These are phyloP conservation scores for Baronia brevicornis DNA, from an alignment of 2,888 invertebrate species.

Conservation along the genomic window DNA sequence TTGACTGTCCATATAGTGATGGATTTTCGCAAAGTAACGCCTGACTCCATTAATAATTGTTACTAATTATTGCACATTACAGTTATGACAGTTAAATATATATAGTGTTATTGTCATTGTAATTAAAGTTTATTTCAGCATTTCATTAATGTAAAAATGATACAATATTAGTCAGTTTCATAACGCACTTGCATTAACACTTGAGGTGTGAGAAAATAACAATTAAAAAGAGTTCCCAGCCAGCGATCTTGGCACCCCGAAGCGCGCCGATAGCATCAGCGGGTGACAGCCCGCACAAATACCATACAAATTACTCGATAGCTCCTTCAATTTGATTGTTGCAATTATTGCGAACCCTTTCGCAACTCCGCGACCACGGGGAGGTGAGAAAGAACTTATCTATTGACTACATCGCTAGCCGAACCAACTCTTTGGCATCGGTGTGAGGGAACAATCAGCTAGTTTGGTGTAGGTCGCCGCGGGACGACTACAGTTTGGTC, in stretches of 20 bases:
- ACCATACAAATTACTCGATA: constrained; percentile 73
- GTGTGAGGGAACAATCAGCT: constrained; percentile 59
- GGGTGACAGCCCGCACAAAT: constrained; percentile 74
- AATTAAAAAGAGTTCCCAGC: constrained; percentile 55
- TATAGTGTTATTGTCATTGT: no score
- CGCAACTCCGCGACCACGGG: constrained; percentile 58
- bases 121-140: background rate
- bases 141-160: background rate
- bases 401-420: constrained; percentile 47
- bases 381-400: constrained; percentile 73
- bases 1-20: no score
- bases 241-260: constrained; percentile 46
- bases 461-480: constrained; percentile 46
- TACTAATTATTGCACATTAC: no score
- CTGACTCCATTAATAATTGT: no score
- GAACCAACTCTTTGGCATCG: constrained; percentile 63
- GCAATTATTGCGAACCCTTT: constrained; percentile 74
- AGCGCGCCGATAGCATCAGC: constrained; percentile 64
- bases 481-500: constrained; percentile 39
- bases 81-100: no score
- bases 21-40: no score
- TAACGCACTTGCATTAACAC: constrained; percentile 31
- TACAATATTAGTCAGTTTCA: constrained; percentile 14
- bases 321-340: constrained; percentile 72
- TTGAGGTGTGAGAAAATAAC: constrained; percentile 68